Base-by-base conservation (phyloP, 2,113 vertebrate species). In the Chrysochloris asiatica region DNA sequence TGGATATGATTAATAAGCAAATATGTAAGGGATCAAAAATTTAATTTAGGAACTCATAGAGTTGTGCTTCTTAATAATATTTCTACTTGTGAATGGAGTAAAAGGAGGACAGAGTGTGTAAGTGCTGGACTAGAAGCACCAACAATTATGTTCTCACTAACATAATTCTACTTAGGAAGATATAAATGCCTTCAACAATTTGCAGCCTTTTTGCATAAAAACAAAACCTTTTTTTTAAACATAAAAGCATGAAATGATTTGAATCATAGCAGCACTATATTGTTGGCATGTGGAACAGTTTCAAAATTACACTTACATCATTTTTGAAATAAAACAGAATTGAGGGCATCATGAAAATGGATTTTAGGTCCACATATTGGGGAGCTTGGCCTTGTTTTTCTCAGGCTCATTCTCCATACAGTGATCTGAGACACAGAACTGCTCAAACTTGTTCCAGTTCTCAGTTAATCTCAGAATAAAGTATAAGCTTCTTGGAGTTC, bases 161-260 rank as follows among this genome's bases (percentile, higher is more conserved):
- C 41, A 54, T 81, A 80, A 86, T 92, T 86, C 43, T 77, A 83
- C 47, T 90, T 81, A 86, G 52, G 65, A 92, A 91, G 47, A 38
- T 41, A 71, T 43, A 86, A 80, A 90, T 91, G 59, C 59, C 92
- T 78, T 92, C 47, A 92, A 80, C 43, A 77, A 72, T 79, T 45
- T 83, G 41, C 3, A 87, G 47, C 5, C 59, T 86, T 84, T 93
- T 92, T 52, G 19, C 79, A 73, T 65, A 48, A 91, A 95, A 93
- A 36, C 47, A 63, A 63, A 12, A 30, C n/a, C 13, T 26, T 14
- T 17, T 75, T 71, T 61, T 89, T 33, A 4, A 8, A 76, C 50
- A 67, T 93, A 78, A 94, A 93, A 92, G n/a, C 65, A 83, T 73
- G 67, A 83, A 92, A 83, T 86, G 24, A 83, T 69, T 52, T 65